Percentiles rank a stretch among this genome's conserved stretches.
Conservation (phyloP, 2,113 vertebrate genomes). For the Garra rufa region DNA sequence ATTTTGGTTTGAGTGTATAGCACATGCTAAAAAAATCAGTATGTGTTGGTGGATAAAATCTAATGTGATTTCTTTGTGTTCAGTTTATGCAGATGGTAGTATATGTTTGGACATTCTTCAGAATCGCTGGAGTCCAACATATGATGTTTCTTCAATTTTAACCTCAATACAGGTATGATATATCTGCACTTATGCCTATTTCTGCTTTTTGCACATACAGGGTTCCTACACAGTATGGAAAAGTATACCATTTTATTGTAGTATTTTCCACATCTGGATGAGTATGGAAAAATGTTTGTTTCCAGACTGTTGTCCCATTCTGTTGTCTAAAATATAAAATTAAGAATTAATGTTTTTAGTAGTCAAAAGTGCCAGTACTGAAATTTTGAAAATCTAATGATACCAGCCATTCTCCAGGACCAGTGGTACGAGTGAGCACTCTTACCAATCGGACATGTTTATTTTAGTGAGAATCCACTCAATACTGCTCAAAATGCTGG, state of each 20-base stretch:
- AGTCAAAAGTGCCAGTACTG: no score
- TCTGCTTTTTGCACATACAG: neutral
- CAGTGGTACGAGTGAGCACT: no score
- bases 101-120: constrained; percentile 99
- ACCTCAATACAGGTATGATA: constrained; percentile 96
- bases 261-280: neutral
- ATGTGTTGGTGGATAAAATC: neutral
- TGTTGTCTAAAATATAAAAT: no score
- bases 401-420: no score
- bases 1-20: no score
- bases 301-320: no score
- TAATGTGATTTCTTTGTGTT: constrained; percentile 48
- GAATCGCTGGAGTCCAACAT: constrained; percentile 99
- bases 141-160: constrained; percentile 98
- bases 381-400: no score
- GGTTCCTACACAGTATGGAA: neutral
- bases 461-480: no score
- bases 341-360: no score
- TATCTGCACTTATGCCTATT: neutral
- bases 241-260: no score
- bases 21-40: neutral
- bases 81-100: constrained; percentile 99
- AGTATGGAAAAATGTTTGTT: neutral
- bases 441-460: no score
- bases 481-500: no score